phyloP scores from a whole-genome alignment of 2,888 invertebrate species.

The Nephrocerus scutellatus region DNA sequence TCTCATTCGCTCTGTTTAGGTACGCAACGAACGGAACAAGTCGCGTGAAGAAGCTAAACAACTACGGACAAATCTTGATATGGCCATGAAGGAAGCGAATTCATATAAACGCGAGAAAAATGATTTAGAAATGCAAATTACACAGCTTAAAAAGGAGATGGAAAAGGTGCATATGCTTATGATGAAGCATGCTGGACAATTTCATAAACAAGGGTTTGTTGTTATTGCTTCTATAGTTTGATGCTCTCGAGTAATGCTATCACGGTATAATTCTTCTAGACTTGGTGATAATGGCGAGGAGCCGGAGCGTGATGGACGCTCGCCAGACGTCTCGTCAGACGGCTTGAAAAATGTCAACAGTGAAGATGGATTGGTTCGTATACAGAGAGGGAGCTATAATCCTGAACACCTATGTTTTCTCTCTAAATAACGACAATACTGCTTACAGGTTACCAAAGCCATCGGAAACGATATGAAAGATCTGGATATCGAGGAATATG shows the following conservation, averaged over 20 bases:
- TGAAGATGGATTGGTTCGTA: conserved; percentile 46
- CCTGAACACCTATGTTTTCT: too few species aligned
- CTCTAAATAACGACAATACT: not conserved
- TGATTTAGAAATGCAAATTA: conserved; percentile 69
- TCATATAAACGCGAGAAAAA: conserved; percentile 69
- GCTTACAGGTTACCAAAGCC: conserved; percentile 30
- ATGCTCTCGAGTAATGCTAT: not conserved
- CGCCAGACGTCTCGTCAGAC: conserved; percentile 47
- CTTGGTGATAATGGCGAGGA: conserved; percentile 40
- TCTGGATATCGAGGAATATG: conserved; percentile 54
- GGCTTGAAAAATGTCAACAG: conserved; percentile 48
- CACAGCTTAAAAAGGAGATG: conserved; percentile 70
- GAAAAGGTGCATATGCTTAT: conserved; percentile 66
- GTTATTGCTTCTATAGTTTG: not conserved
- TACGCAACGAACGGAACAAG: conserved; percentile 86
- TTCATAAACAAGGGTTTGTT: conserved; percentile 49
- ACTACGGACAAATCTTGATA: conserved; percentile 71
- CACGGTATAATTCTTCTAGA: conserved; percentile 14
- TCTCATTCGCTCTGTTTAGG: conserved; percentile 40
- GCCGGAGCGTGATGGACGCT: conserved; percentile 43
- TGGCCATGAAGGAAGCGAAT: conserved; percentile 66
- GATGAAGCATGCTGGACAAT: conserved; percentile 63
- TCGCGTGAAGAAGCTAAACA: conserved; percentile 85
- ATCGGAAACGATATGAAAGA: conserved; percentile 39
- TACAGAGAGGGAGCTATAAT: too few species aligned